A percentile compares a stretch with the other conserved stretches of the same genome.
Conservation (phyloP, 2,113 vertebrate genomes). For the Clupea harengus region DNA sequence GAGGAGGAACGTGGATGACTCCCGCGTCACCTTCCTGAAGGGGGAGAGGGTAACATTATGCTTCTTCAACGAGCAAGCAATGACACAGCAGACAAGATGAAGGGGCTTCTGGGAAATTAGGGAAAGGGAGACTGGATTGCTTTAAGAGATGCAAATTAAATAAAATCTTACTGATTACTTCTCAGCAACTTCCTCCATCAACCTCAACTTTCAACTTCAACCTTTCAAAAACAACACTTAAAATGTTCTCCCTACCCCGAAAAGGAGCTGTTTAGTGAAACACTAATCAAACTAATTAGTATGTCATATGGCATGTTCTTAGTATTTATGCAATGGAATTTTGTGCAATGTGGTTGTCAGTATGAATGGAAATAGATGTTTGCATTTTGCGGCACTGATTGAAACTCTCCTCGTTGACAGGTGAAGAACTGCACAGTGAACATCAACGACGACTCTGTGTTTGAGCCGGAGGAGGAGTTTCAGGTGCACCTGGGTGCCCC, state of each 20-base stretch:
- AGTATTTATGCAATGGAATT: neutral
- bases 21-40: slow-evolving; percentile 83
- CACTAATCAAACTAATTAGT: neutral
- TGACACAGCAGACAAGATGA: neutral
- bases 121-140: neutral
- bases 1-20: slow-evolving; percentile 84
- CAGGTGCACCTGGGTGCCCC: slow-evolving; percentile 83
- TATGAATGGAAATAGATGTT: neutral
- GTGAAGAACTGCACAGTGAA: slow-evolving; percentile 89
- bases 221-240: neutral
- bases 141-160: neutral
- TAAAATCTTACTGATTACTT: neutral
- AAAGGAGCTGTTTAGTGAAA: neutral
- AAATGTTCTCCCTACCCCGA: neutral
- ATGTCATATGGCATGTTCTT: neutral
- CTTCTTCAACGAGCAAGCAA: neutral
- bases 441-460: slow-evolving; percentile 88
- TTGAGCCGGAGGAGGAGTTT: slow-evolving; percentile 95
- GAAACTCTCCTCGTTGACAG: slow-evolving; percentile 58
- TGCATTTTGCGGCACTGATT: neutral
- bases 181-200: neutral
- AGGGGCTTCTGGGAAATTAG: neutral
- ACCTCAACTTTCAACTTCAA: neutral
- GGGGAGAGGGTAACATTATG: slow-evolving; percentile 82
- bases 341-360: neutral